Evolutionary conservation across 2,797 vertebrate species (phyloP).

Genomic region (Cheirogaleus major): DNA sequence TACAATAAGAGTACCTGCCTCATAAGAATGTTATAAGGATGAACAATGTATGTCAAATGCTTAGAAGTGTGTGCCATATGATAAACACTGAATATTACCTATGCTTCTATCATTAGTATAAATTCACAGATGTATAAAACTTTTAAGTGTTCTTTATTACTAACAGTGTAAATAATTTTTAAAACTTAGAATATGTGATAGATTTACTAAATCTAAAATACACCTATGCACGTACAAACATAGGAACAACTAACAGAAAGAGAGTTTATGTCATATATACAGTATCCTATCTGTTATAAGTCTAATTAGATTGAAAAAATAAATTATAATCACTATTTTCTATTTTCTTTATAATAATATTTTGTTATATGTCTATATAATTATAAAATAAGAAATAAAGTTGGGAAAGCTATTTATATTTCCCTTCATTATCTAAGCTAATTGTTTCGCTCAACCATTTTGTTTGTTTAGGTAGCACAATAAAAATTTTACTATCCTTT

Average conservation of each 20-base stretch:
- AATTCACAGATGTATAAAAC: not conserved
- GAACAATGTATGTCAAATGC: not conserved
- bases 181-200: not conserved
- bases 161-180: not conserved
- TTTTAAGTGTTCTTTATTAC: not conserved
- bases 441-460: not conserved
- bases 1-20: not conserved
- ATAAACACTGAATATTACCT: not conserved
- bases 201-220: not conserved
- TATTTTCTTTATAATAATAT: not conserved
- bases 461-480: not conserved
- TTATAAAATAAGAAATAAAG: constrained; percentile 25
- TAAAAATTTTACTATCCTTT: not conserved
- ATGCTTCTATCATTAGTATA: not conserved
- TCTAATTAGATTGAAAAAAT: constrained; percentile 17
- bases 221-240: not conserved
- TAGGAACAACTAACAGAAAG: not conserved
- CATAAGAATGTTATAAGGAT: not conserved
- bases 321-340: not conserved
- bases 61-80: not conserved
- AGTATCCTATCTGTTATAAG: not conserved
- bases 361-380: not conserved
- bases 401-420: not conserved
- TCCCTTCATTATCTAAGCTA: not conserved
- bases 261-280: not conserved